A percentile compares a stretch with the other conserved stretches of the same genome.
Evolutionary conservation across 2,113 vertebrate genomes (phyloP).

Genomic region (Hydropotes inermis): DNA sequence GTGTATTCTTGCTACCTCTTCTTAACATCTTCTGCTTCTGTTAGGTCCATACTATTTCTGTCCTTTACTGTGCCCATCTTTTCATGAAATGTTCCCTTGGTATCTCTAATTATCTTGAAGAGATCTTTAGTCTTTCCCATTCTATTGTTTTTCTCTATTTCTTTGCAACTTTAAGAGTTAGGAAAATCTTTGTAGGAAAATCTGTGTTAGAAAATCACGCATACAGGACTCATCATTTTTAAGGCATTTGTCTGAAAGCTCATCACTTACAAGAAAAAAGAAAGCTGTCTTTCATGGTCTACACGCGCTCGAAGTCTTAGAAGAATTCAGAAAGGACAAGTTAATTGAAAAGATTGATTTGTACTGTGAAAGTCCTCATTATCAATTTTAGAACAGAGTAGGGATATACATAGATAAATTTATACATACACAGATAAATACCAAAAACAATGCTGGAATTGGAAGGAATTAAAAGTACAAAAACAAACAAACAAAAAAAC

Average conservation of each 20-base stretch:
- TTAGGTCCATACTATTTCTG: background rate
- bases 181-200: background rate
- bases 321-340: background rate
- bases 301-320: fast-evolving
- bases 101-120: background rate
- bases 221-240: background rate
- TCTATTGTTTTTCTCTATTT: background rate
- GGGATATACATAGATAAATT: background rate
- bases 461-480: background rate
- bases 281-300: background rate
- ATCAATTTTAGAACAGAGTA: background rate
- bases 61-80: background rate
- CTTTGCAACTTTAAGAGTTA: background rate
- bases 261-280: background rate
- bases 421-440: background rate
- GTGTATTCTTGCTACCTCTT: background rate
- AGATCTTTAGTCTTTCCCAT: background rate
- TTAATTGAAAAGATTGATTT: background rate
- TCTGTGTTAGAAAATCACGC: background rate
- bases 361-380: background rate
- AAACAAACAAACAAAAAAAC: background rate
- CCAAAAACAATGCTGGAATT: background rate
- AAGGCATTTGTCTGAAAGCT: background rate
- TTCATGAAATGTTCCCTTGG: background rate
- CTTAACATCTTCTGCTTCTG: background rate